Conservation (phyloP, 2,113 vertebrate genomes). For the Pleuronectes platessa region DNA sequence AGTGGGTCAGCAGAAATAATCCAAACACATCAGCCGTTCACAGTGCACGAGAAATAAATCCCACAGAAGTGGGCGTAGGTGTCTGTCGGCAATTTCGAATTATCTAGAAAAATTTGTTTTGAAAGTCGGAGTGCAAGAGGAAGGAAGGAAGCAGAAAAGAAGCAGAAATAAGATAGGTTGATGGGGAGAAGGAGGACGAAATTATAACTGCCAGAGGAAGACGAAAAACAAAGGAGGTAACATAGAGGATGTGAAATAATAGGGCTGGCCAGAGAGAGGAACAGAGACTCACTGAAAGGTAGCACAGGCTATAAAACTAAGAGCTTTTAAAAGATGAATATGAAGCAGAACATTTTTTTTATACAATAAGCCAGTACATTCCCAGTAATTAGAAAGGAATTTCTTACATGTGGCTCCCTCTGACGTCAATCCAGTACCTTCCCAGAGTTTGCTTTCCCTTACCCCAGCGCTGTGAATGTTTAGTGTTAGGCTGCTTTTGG, state of each 20-base stretch:
- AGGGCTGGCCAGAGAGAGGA: neutral
- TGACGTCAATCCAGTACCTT: conserved; percentile 86
- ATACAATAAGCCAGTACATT: conserved; percentile 80
- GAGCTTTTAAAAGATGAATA: conserved; percentile 54
- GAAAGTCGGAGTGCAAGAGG: no score
- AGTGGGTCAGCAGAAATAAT: conserved; percentile 51
- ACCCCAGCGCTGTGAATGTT: conserved; percentile 65
- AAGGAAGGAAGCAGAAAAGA: no score
- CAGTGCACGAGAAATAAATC: neutral
- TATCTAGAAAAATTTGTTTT: neutral
- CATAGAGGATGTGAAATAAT: conserved; percentile 13
- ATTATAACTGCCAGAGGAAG: no score
- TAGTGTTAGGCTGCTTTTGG: conserved; percentile 77
- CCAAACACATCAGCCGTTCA: conserved; percentile 34
- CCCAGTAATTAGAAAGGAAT: conserved; percentile 82
- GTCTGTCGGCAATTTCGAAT: conserved; percentile 15
- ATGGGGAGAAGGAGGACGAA: no score
- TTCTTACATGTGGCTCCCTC: conserved; percentile 83
- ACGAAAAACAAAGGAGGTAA: neutral
- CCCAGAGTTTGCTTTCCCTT: conserved; percentile 76
- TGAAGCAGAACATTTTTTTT: conserved; percentile 56
- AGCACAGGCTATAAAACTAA: conserved; percentile 51
- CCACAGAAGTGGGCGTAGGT: neutral
- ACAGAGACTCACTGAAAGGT: conserved; percentile 6
- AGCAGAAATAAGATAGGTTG: no score